phyloP scores from a whole-genome alignment of 2,888 invertebrate genomes.

The Acheta domesticus region DNA sequence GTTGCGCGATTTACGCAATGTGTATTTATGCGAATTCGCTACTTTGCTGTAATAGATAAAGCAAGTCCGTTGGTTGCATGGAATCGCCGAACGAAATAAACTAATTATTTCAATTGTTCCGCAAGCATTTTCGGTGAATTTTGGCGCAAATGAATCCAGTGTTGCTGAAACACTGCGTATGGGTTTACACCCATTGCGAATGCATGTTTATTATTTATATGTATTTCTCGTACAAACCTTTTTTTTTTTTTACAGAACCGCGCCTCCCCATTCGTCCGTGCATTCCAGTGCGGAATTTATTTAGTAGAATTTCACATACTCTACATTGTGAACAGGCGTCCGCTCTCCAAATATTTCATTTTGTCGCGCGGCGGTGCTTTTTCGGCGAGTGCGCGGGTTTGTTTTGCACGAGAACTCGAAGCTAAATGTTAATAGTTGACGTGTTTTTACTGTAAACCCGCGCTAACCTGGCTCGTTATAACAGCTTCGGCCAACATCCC shows the following conservation, averaged over 20 bases:
- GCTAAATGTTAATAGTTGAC: slow-evolving; percentile 18
- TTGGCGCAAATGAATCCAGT: neutral
- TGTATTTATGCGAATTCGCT: no score
- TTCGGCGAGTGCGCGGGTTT: neutral
- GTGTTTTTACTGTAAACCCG: slow-evolving; percentile 18
- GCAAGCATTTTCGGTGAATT: no score
- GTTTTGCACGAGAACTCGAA: slow-evolving; percentile 9
- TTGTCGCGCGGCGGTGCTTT: neutral
- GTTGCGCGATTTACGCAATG: no score
- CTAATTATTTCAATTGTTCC: no score
- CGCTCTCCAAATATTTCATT: neutral
- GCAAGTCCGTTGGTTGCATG: no score
- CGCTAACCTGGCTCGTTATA: neutral
- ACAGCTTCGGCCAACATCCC: neutral
- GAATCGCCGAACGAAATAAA: no score
- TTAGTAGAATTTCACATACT: slow-evolving; percentile 10
- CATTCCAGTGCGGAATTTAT: slow-evolving; percentile 7
- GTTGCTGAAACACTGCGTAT: neutral
- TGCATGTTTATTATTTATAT: slow-evolving; percentile 6
- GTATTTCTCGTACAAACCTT: neutral
- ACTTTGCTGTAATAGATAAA: no score
- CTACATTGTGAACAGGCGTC: neutral
- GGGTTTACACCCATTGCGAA: neutral
- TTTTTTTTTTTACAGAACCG: neutral
- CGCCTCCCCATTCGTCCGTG: neutral